phyloP scores from a whole-genome alignment of 1,140 invertebrate genomes.

The Meloidogyne hapla region DNA sequence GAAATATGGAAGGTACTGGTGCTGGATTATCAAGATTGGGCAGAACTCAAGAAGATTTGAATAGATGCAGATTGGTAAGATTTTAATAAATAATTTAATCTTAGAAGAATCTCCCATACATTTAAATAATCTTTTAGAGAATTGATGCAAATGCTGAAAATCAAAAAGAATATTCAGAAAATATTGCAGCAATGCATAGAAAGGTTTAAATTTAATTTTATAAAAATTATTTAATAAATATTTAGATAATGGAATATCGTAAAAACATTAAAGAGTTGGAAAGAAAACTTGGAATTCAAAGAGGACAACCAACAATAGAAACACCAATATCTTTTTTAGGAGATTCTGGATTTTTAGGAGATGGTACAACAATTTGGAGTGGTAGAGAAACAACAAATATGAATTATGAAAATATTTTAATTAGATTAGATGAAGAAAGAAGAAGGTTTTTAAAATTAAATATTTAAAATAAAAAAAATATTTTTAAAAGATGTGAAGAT shows the following conservation, averaged over 20 bases:
- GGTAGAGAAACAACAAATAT: slow-evolving; percentile 52
- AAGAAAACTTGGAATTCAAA: slow-evolving; percentile 44
- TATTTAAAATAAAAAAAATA: background rate
- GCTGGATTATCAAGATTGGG: slow-evolving; percentile 52
- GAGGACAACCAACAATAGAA: slow-evolving; percentile 29
- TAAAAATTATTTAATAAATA: background rate
- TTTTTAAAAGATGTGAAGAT: slow-evolving; percentile 55
- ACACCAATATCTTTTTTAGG: slow-evolving; percentile 51
- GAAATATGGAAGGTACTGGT: slow-evolving; percentile 48
- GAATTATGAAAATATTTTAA: slow-evolving; percentile 55
- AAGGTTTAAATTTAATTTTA: slow-evolving; percentile 46
- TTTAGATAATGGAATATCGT: slow-evolving; percentile 59
- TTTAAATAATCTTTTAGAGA: slow-evolving; percentile 37
- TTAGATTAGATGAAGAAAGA: slow-evolving; percentile 59
- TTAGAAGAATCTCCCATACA: no score
- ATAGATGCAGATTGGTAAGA: slow-evolving; percentile 53
- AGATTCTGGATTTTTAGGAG: slow-evolving; percentile 54
- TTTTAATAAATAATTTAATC: no score
- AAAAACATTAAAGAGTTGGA: slow-evolving; percentile 62
- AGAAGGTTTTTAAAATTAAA: slow-evolving; percentile 42
- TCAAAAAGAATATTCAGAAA: slow-evolving; percentile 61
- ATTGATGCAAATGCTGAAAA: slow-evolving; percentile 63
- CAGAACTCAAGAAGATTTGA: slow-evolving; percentile 60
- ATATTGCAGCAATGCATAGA: slow-evolving; percentile 59
- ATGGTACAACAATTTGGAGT: slow-evolving; percentile 4